phyloP scores from a whole-genome alignment of 2,797 vertebrate species.

The Tauraco hartlaubi region DNA sequence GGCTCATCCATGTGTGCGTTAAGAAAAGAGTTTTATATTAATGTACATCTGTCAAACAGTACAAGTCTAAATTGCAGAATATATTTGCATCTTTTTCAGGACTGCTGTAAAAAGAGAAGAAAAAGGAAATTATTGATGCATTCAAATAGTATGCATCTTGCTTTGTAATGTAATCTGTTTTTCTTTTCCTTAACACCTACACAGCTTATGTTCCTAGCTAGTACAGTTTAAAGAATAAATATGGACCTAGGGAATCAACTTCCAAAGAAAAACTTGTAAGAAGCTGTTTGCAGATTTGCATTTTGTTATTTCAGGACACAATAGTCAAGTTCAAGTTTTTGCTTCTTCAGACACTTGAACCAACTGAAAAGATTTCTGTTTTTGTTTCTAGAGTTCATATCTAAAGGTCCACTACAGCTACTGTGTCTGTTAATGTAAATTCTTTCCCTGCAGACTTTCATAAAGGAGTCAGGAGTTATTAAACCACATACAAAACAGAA shows the following conservation, averaged over 20 bases:
- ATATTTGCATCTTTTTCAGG: slow-evolving; percentile 46
- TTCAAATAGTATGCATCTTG: slow-evolving; percentile 55
- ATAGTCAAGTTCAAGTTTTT: neutral
- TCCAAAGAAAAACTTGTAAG: slow-evolving; percentile 35
- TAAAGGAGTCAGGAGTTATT: neutral
- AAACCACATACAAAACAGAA: neutral
- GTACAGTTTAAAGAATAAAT: slow-evolving; percentile 66
- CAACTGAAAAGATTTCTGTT: neutral
- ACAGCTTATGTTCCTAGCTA: slow-evolving; percentile 72
- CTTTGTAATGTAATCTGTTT: slow-evolving; percentile 68
- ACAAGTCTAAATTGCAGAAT: neutral
- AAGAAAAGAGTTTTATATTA: slow-evolving; percentile 40
- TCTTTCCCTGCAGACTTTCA: neutral
- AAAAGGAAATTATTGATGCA: slow-evolving; percentile 64
- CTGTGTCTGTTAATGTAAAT: neutral
- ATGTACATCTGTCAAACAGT: slow-evolving; percentile 52
- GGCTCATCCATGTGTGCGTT: neutral
- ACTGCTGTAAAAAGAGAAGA: slow-evolving; percentile 8
- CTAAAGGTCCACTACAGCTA: neutral
- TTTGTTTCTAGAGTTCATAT: neutral
- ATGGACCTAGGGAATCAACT: slow-evolving; percentile 14
- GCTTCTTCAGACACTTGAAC: neutral
- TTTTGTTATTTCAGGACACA: neutral
- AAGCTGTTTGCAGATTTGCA: slow-evolving; percentile 34
- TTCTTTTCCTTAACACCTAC: slow-evolving; percentile 72